Evolutionary conservation across 2,113 vertebrate genomes (phyloP), one percentile per base, ranked within the genome.

Genomic region (Crypturellus undulatus): DNA sequence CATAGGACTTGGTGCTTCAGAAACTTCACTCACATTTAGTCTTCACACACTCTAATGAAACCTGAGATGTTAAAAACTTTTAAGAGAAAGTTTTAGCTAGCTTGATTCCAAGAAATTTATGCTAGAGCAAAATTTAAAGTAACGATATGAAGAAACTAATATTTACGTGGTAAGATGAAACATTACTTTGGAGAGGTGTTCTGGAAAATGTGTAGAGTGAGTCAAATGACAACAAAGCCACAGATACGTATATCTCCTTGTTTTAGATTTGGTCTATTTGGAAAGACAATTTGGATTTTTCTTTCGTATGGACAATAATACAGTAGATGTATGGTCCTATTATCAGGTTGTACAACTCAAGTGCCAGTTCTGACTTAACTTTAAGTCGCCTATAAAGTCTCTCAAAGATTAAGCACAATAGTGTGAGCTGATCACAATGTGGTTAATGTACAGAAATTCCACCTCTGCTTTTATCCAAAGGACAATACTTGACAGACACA

Each of bases 181-280:
- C 9, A 69, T 49, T 24, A 69, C 15, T n/a, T 34, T 21, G 32
- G 32, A 47, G 32, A 47, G 12, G 49, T 2, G 5, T 64, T 56
- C 22, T 71, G 34, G 59, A 94, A 45, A 4, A 88, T 84, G 69
- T 67, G n/a, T 8, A n/a, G 24, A 2, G 26, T 4, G 3, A 47
- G 12, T 28, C n/a, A 78, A 62, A 62, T 0, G 2, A 62, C 32
- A 84, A 38, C 17, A 9, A 52, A 75, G 6, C 9, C 1, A 0
- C 56, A 11, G 4, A 36, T 12, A 47, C 3, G 4, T 0, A 0
- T 12, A 7, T 58, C 5, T 83, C 3, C 30, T 73, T 65, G 26
- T n/a, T 52, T n/a, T 42, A 42, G 42, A 25, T 42, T 7, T 68
- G 56, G 28, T 78, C 19, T 40, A 47, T 16, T 22, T 36, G 32